These are phyloP conservation scores for Xanthorhoe spadicearia DNA, from an alignment of 2,888 invertebrate genomes.

Conservation along the genomic window DNA sequence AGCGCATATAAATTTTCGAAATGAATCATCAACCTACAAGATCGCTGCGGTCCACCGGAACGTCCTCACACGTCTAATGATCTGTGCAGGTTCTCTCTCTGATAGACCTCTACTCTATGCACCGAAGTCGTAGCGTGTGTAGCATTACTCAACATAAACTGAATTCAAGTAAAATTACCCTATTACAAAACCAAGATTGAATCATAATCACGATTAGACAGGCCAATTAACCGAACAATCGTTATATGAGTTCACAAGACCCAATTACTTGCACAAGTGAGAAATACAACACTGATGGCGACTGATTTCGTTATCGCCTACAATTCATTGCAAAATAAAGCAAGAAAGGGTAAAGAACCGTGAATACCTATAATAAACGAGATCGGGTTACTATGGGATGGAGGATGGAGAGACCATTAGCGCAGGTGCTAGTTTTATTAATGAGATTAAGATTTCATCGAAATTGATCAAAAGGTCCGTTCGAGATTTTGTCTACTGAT, in stretches of 20 bases:
- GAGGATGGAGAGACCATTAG: constrained; percentile 9
- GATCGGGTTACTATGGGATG: constrained; percentile 36
- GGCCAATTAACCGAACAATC: not conserved
- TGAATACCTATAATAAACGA: constrained; percentile 30
- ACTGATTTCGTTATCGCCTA: constrained; percentile 36
- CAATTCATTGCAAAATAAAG: constrained; percentile 34
- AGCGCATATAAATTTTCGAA: too few species aligned
- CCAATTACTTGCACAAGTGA: constrained; percentile 41
- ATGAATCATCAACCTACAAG: too few species aligned
- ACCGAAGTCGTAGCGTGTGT: too few species aligned
- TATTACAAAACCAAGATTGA: not conserved
- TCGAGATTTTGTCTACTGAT: not conserved
- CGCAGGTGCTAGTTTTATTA: constrained; percentile 25
- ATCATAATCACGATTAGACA: not conserved
- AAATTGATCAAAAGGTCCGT: not conserved
- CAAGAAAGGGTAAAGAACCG: constrained; percentile 36
- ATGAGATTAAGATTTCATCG: not conserved
- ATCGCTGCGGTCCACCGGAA: too few species aligned
- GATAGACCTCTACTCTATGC: too few species aligned
- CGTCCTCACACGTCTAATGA: too few species aligned
- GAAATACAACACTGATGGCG: constrained; percentile 49
- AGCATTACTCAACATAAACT: too few species aligned
- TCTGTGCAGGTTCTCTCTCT: too few species aligned
- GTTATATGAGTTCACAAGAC: not conserved
- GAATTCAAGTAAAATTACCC: not conserved